Evolutionary conservation across 2,113 vertebrate genomes (phyloP).

Genomic region (Marmota flaviventris): DNA sequence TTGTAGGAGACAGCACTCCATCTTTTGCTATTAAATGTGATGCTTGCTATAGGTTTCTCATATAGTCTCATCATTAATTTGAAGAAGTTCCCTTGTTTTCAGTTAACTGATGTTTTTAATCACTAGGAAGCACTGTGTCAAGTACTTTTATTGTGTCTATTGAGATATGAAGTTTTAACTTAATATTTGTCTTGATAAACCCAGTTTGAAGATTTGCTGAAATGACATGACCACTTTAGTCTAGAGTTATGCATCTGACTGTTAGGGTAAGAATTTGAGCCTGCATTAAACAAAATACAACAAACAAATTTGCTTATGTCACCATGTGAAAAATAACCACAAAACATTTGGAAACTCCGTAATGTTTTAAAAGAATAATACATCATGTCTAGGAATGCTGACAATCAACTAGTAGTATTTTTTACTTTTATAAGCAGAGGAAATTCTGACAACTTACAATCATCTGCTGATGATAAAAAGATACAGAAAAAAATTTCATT

Average conservation of each 20-base stretch:
- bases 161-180: not conserved
- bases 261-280: not conserved
- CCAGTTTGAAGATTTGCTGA: conserved; percentile 4
- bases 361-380: not conserved
- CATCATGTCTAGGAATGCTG: not conserved
- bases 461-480: not conserved
- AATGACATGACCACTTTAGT: not conserved
- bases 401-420: not conserved
- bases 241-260: not conserved
- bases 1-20: not conserved
- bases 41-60: not conserved
- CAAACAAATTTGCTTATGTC: not conserved
- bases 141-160: not conserved
- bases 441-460: not conserved
- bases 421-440: not conserved
- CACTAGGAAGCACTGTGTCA: not conserved
- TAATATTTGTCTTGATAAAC: not conserved
- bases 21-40: not conserved
- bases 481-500: not conserved
- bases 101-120: not conserved
- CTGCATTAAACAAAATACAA: not conserved
- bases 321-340: not conserved
- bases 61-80: not conserved
- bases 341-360: not conserved
- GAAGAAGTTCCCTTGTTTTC: not conserved